These are phyloP conservation scores for Puffinus mauretanicus DNA, from an alignment of 2,113 vertebrate genomes.

Conservation along the genomic window DNA sequence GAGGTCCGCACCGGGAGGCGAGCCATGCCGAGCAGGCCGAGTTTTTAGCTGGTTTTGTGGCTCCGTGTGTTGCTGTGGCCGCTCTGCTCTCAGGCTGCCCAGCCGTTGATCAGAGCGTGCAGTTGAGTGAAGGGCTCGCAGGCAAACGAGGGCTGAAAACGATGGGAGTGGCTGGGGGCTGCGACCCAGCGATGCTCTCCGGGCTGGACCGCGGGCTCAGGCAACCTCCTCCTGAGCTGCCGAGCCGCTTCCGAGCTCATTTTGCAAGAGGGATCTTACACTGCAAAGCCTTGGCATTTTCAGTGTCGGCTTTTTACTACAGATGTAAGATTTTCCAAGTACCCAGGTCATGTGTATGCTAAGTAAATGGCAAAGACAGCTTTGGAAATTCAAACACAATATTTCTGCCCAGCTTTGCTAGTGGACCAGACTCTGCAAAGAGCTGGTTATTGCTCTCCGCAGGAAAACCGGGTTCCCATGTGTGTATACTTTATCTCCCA, in stretches of 20 bases:
- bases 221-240: background rate
- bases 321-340: background rate
- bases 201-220: background rate
- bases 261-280: background rate
- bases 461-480: rapidly evolving
- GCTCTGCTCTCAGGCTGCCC: background rate
- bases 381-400: background rate
- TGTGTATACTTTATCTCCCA: too few relatives aligned
- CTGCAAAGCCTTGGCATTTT: background rate
- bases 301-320: rapidly evolving
- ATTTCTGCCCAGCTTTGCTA: rapidly evolving
- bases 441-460: background rate
- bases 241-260: background rate
- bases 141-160: background rate
- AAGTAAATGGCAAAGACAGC: background rate
- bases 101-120: background rate
- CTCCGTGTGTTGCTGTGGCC: background rate
- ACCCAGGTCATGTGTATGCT: background rate
- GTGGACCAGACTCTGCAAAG: background rate
- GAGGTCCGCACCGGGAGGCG: rapidly evolving
- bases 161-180: background rate
- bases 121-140: background rate
- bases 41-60: background rate
- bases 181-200: background rate
- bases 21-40: rapidly evolving